These are phyloP conservation scores for roundworm (Caenorhabditis elegans) DNA, from an alignment of 1,140 invertebrate genomes.

Conservation along the genomic window DNA sequence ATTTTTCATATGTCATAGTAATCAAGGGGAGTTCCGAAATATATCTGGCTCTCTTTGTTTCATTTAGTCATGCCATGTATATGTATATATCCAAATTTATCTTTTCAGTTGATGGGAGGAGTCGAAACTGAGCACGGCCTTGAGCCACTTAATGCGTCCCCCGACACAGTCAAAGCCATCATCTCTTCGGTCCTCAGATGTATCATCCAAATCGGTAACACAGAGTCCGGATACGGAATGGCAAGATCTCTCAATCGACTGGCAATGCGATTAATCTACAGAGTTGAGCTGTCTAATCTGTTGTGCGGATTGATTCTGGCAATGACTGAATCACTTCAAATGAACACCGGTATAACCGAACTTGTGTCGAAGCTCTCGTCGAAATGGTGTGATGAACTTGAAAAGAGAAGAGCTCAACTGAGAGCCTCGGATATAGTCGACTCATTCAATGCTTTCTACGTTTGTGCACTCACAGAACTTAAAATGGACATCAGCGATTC, in stretches of 20 bases:
- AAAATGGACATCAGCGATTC: not conserved
- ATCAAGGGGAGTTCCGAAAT: too few relatives aligned
- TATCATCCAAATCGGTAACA: conserved; percentile 4
- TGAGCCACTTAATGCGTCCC: not conserved
- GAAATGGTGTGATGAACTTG: conserved; percentile 2
- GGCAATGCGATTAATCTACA: not conserved
- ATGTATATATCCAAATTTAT: too few relatives aligned
- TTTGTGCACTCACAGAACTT: not conserved
- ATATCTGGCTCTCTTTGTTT: too few relatives aligned
- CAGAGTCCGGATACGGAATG: not conserved
- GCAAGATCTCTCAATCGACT: not conserved
- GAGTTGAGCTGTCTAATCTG: not conserved
- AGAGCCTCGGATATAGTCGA: not conserved
- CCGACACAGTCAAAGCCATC: not conserved
- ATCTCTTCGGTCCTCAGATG: not conserved
- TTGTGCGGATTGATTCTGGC: not conserved
- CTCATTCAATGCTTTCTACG: not conserved
- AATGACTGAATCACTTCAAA: not conserved
- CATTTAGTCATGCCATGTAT: too few relatives aligned
- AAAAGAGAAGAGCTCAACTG: not conserved
- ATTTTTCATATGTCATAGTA: too few relatives aligned
- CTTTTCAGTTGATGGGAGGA: conserved; percentile 5
- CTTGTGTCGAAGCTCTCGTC: not conserved
- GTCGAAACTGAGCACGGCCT: not conserved
- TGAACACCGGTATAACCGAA: not conserved